phyloP scores from a whole-genome alignment of 2,797 vertebrate genomes.

The Brachyalestes nurse region DNA sequence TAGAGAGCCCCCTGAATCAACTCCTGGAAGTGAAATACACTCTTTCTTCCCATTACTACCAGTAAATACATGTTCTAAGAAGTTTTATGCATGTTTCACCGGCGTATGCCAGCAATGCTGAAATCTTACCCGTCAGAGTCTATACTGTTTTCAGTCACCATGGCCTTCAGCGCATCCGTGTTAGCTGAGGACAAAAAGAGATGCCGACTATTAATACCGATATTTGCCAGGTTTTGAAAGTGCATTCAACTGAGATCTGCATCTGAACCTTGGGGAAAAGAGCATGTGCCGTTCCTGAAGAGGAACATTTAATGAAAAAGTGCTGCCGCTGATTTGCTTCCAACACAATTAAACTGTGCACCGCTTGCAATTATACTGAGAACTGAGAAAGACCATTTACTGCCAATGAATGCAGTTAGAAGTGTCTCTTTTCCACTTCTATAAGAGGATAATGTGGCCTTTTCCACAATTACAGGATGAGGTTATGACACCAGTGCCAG shows the following conservation, averaged over 20 bases:
- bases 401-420: not conserved
- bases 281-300: not conserved
- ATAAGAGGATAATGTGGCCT: not conserved
- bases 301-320: not conserved
- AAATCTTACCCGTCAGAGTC: conserved; percentile 89
- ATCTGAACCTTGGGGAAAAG: not conserved
- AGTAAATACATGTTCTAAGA: not conserved
- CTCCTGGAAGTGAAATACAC: not conserved
- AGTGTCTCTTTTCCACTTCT: not conserved
- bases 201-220: conserved; percentile 36
- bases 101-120: not conserved
- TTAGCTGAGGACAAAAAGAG: conserved; percentile 81
- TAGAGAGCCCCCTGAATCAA: not conserved
- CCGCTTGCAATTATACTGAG: conserved; percentile 23
- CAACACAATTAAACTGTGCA: conserved; percentile 55
- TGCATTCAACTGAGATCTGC: not conserved
- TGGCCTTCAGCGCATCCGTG: conserved; percentile 91
- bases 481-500: not conserved
- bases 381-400: conserved; percentile 20
- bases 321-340: conserved; percentile 51
- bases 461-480: not conserved
- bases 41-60: not conserved
- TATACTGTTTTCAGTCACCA: conserved; percentile 87
- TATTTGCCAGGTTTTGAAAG: not conserved
- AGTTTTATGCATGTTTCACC: not conserved